phyloP scores from a whole-genome alignment of 2,113 vertebrate species.

The Myiozetetes cayanensis region DNA sequence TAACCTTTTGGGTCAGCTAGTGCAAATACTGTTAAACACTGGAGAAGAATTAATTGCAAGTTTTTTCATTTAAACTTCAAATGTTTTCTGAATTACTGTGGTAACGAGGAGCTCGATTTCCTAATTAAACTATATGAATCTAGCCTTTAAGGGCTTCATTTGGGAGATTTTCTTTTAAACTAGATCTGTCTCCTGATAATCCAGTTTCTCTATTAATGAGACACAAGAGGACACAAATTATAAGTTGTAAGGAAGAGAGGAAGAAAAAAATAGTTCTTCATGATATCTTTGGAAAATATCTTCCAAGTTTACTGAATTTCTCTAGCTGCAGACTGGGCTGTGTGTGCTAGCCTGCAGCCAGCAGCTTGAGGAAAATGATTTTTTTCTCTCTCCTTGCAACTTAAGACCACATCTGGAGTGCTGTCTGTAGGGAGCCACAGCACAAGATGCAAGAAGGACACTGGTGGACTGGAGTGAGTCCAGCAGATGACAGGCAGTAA shows the following conservation, averaged over 20 bases:
- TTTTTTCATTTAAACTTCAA: background rate
- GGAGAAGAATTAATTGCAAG: background rate
- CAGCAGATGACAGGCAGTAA: too few species aligned
- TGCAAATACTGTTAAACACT: background rate
- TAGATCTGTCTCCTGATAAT: background rate
- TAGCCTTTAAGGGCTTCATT: background rate
- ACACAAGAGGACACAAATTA: background rate
- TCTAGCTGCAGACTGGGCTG: background rate
- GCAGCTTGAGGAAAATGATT: fast-evolving
- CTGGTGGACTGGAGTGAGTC: background rate
- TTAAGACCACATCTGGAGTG: background rate
- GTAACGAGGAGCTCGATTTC: background rate
- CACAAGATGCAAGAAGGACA: background rate
- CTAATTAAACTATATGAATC: background rate
- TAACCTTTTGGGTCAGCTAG: background rate
- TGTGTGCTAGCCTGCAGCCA: background rate
- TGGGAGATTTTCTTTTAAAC: background rate
- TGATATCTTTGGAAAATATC: background rate
- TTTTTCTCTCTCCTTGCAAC: background rate
- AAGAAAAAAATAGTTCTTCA: background rate
- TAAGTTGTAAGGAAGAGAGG: background rate
- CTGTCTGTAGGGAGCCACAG: background rate
- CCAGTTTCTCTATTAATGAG: background rate
- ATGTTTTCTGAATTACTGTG: background rate
- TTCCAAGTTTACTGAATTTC: background rate